Percentiles rank a stretch among this genome's conserved stretches.
Evolutionary conservation across 1,140 invertebrate genomes (phyloP).

Genomic region (Drosophila micromelanica): DNA sequence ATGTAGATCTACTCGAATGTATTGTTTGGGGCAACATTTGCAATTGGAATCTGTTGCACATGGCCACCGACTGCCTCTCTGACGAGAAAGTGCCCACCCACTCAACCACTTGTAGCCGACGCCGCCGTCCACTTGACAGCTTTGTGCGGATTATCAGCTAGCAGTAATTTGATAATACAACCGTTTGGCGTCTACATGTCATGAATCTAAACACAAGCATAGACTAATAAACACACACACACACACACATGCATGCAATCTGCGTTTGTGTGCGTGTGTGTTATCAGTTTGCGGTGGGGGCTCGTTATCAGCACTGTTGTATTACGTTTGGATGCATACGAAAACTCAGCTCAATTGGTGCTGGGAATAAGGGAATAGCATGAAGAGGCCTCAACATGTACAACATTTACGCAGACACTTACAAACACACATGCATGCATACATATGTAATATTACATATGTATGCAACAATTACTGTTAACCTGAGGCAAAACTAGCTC

Average conservation of each 20-base stretch:
- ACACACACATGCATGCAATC: not conserved
- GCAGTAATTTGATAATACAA: constrained; percentile 41
- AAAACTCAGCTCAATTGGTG: constrained; percentile 5
- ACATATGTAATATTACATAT: not conserved
- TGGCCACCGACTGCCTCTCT: not conserved
- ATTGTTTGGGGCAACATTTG: constrained; percentile 13
- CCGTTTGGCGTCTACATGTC: constrained; percentile 17
- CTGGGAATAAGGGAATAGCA: not conserved
- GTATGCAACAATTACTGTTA: not conserved
- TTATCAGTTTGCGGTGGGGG: constrained; percentile 32
- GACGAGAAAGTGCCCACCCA: not conserved
- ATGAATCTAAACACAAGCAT: constrained; percentile 9
- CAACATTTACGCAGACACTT: not conserved
- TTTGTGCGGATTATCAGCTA: constrained; percentile 27
- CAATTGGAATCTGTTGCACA: constrained; percentile 25
- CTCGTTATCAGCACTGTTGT: constrained; percentile 25
- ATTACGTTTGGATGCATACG: constrained; percentile 19
- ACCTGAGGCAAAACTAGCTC: not conserved
- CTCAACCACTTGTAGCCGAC: not conserved
- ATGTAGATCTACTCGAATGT: not conserved
- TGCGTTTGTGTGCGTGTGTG: not conserved
- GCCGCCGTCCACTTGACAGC: not conserved
- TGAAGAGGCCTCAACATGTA: not conserved
- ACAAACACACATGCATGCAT: not conserved
- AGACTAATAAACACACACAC: not conserved